Base-by-base conservation (phyloP, 2,888 invertebrate genomes). In the Globia sparganii region DNA sequence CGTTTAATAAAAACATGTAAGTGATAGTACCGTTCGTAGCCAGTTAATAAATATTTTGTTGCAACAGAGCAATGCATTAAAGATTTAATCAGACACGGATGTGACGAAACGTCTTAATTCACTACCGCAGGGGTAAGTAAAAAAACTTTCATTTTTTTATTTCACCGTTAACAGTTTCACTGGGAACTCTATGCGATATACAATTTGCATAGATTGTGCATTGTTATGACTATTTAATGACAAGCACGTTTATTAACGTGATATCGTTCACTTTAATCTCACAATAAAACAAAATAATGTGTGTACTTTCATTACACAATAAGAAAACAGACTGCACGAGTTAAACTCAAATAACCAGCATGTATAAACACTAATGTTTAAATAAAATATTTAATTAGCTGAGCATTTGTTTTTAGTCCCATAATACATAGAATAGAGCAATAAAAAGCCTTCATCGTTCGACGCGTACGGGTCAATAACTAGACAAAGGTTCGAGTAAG, bases 401-500 rank as follows among this genome's bases (percentile, higher is more conserved):
- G 75, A n/a, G 59, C 74, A 75, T 80, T 76, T 79, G 79, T 84
- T 87, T 85, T 78, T 59, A 71, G 72, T 64, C 71, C 64, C 59
- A 86, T 80, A 81, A 78, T 83, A 81, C 82, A 77, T 87, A 86
- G 88, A 90, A 89, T 85, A 90, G 90, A 88, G 90, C 89, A 91
- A 93, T 92, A 92, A 93, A 94, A 93, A 94, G 91, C 90, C 90
- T 91, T 91, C 90, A 90, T 89, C 89, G 87, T 89, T 89, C 90
- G 92, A 90, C 91, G 89, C 89, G 91, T 90, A 89, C 94, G 95
- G 96, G 95, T 96, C 95, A 96, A 96, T 95, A 95, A 94, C 94
- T 95, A 96, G 96, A 96, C 96, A 96, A 96, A 96, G 95, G 94
- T 94, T 93, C 87, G 93, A 93, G 92, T 94, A 94, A 95, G 95